phyloP scores from a whole-genome alignment of 2,113 vertebrate genomes.

The Mesocricetus auratus region DNA sequence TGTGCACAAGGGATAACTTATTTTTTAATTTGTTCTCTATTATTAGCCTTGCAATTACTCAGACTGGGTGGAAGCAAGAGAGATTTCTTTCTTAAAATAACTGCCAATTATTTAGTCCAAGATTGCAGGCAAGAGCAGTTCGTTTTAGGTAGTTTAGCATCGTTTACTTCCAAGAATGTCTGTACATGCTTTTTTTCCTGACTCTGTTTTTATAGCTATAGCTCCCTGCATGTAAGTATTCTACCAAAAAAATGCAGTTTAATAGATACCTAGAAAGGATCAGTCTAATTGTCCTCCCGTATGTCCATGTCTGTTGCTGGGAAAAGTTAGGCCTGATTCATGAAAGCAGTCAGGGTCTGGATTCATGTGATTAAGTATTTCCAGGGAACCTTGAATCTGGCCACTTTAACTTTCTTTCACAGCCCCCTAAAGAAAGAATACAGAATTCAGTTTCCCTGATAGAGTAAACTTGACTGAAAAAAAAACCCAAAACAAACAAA shows the following conservation, averaged over 20 bases:
- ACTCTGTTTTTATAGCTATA: not conserved
- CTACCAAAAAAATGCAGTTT: not conserved
- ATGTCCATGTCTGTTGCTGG: not conserved
- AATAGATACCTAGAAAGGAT: constrained; percentile 20
- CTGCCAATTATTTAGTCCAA: constrained; percentile 47
- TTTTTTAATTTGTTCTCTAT: constrained; percentile 62
- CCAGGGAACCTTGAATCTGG: constrained; percentile 15
- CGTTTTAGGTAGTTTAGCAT: constrained; percentile 1
- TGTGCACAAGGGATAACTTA: not conserved
- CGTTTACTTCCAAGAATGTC: constrained; percentile 38
- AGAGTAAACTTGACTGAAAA: constrained; percentile 49
- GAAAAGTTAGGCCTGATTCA: not conserved
- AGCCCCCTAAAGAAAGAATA: not conserved
- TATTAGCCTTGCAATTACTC: constrained; percentile 75
- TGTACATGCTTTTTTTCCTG: not conserved
- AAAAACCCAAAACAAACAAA: not conserved
- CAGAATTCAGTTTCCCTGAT: not conserved
- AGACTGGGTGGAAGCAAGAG: constrained; percentile 50
- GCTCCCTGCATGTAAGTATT: constrained; percentile 44
- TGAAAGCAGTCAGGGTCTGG: not conserved
- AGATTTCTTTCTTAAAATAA: constrained; percentile 61
- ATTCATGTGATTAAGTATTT: constrained; percentile 25
- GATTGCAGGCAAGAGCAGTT: constrained; percentile 35
- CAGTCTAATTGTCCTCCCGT: not conserved
- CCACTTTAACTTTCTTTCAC: constrained; percentile 43